Base-by-base conservation (phyloP, 2,113 vertebrate genomes). In the Phyllostomus discolor region DNA sequence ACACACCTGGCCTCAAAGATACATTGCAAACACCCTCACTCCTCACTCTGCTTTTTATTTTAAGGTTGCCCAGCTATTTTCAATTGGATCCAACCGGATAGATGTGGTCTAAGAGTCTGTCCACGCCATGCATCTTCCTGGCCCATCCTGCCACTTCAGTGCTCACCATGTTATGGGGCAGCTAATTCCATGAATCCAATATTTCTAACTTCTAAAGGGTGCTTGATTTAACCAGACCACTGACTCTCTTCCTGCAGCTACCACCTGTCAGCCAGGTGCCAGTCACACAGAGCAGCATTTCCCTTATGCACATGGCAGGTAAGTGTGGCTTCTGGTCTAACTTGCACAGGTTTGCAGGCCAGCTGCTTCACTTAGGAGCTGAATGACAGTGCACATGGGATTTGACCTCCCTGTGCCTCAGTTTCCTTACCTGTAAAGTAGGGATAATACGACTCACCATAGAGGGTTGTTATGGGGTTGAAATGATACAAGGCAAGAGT, bases 251-350 rank as follows among this genome's bases (percentile, higher is more conserved):
- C 28, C 33, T 16, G 70, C 6, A 15, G 75, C 48, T 57, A 38
- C 75, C 22, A 8, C 15, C 59, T 31, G 48, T 24, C 35, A 72
- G 31, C 48, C 10, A 5, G 52, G 46, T 33, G 52, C 79, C 20
- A 12, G 64, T 9, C 12, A 0, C 22, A 1, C 17, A 43, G n/a
- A n/a, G 10, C 46, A 33, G 4, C 20, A 24, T 1, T 14, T 46
- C 17, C 33, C 10, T 9, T 16, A 0, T 0, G 15, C 19, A 4
- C 0, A 0, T 67, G 16, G 26, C 0, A 26, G 24, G 24, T 81
- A 9, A 52, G 31, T 11, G 50, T 0, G 0, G 19, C 26, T 66
- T 73, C n/a, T 5, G 0, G 20, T 15, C 87, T 35, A 28, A 73
- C 28, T 2, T 7, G 17, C 73, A 41, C 19, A 22, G 12, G 5